Conservation (phyloP, 2,113 vertebrate genomes). For the Cnemophilus loriae region DNA sequence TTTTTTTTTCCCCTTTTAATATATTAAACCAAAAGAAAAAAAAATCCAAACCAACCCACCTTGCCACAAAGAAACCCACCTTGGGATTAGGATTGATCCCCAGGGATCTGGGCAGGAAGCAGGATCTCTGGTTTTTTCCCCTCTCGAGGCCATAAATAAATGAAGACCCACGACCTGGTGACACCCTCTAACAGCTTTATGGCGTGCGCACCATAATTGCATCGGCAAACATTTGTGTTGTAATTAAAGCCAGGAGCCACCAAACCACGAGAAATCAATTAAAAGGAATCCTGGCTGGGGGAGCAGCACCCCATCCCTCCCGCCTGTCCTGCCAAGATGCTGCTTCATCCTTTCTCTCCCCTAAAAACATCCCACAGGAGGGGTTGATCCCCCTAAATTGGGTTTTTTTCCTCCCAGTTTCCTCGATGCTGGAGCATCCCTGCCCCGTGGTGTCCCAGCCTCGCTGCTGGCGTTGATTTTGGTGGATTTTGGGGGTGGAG, state of each 20-base stretch:
- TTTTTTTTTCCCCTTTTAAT: not conserved
- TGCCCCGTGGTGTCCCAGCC: rapidly evolving
- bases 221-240: constrained; percentile 7
- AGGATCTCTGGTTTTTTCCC: not conserved
- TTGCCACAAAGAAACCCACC: not conserved
- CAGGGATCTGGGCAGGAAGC: not conserved
- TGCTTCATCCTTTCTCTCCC: not conserved
- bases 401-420: not conserved
- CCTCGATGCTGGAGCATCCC: not conserved
- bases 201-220: not conserved
- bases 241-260: not conserved
- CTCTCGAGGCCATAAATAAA: not conserved
- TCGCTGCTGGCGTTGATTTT: rapidly evolving
- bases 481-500: not conserved
- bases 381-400: rapidly evolving
- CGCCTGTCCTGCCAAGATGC: not conserved
- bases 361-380: too few relatives aligned
- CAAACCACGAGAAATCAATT: constrained; percentile 35
- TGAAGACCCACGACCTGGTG: not conserved
- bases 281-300: not conserved
- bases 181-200: not conserved
- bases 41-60: rapidly evolving
- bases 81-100: not conserved
- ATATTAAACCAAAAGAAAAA: not conserved
- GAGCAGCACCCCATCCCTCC: not conserved